Conservation (phyloP, 92 coral and sea anemone genomes). For the Umimayanthus chanpuru region DNA sequence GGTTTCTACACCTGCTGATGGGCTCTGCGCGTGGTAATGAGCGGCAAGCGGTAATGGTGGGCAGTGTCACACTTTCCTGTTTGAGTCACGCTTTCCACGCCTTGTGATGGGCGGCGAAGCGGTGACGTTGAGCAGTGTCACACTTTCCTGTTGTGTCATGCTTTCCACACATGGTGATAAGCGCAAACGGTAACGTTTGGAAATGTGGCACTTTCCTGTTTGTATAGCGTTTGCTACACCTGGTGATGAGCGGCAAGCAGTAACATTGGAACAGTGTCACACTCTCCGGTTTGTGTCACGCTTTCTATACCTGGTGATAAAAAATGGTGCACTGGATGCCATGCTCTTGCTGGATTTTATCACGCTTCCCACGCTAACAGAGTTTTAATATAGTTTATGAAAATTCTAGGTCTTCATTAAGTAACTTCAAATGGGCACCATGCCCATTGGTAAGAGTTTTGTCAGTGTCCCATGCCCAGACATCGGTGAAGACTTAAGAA, state of each 20-base stretch:
- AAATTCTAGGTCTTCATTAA: no score
- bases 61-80: background rate
- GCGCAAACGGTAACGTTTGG: background rate
- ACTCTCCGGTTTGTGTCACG: background rate
- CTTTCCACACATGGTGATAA: background rate
- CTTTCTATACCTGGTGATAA: background rate
- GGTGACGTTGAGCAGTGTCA: no score
- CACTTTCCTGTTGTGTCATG: no score
- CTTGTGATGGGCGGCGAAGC: background rate
- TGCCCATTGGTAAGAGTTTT: no score
- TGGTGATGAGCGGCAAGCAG: background rate
- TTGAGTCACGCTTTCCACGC: background rate
- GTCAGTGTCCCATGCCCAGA: no score
- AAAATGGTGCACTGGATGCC: background rate
- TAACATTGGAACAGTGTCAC: no score
- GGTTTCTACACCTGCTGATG: constrained; percentile 85
- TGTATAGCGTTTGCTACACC: background rate
- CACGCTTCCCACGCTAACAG: background rate
- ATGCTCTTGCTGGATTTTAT: background rate
- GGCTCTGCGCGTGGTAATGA: constrained; percentile 84
- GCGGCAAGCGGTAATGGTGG: constrained; percentile 69
- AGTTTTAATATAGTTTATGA: no score
- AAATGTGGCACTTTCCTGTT: no score
- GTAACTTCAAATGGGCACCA: no score
- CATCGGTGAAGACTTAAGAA: no score